These are phyloP conservation scores for Desmodus rotundus DNA, from an alignment of 2,113 vertebrate genomes.

Conservation along the genomic window DNA sequence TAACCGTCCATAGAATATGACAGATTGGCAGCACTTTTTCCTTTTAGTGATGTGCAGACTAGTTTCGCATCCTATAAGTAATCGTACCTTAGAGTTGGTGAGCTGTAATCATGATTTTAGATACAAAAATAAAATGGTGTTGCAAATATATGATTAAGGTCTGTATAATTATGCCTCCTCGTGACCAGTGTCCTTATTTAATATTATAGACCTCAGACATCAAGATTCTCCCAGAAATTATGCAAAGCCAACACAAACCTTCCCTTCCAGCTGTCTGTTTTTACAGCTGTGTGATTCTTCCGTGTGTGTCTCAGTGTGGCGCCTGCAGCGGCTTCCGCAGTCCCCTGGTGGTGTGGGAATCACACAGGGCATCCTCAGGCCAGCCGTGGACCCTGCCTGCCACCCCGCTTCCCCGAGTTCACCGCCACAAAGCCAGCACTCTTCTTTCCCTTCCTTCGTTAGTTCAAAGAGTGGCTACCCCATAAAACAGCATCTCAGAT, in stretches of 20 bases:
- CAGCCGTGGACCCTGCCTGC: too few species aligned
- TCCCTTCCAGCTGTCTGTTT: constrained; percentile 49
- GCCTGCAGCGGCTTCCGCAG: neutral
- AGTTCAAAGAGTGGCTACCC: neutral
- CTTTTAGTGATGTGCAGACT: neutral
- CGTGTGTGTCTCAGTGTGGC: neutral
- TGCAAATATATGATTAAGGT: neutral
- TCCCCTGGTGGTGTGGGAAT: neutral
- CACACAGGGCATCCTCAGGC: neutral
- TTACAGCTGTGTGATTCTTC: constrained; percentile 56
- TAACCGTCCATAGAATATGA: neutral
- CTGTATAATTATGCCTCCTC: neutral
- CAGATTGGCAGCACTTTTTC: neutral
- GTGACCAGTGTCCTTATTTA: neutral
- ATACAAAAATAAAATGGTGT: neutral
- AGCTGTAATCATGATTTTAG: neutral
- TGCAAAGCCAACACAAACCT: neutral
- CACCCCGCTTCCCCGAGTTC: neutral
- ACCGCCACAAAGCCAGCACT: neutral
- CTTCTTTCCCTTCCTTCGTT: neutral
- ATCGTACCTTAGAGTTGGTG: neutral
- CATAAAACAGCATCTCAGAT: neutral
- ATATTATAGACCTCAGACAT: neutral
- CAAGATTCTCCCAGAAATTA: constrained; percentile 22
- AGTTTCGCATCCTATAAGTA: neutral